Evolutionary conservation across 2,888 invertebrate genomes (phyloP), one percentile per base, ranked within the genome.

Genomic region (Sesia apiformis): DNA sequence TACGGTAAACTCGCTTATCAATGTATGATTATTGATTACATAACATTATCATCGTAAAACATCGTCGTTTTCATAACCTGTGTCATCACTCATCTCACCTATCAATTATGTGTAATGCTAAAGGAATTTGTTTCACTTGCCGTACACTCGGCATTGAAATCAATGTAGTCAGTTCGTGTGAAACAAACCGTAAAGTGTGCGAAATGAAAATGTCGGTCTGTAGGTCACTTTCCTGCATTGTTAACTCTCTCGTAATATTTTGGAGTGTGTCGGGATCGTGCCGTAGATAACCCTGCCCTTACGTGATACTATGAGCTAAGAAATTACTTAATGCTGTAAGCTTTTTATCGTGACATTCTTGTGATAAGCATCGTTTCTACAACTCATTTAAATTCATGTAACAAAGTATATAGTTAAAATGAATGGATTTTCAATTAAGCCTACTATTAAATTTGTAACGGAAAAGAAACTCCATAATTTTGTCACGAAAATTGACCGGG

Each of bases 101-200:
- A 81, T 81, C 71, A 81, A 82, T 84, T 82, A 81, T 72, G 70
- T 68, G 70, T 67, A 62, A 64, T 60, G 50, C 55, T 53, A 53
- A 66, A 64, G 74, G 74, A 74, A 81, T 81, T 77, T 72, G 72
- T 77, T 72, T 75, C 75, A 78, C 66, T 74, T 65, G 66, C 63
- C 63, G 70, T 72, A 67, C 70, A 74, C 72, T 64, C 74, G 74
- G 74, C 81, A 78, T 78, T 83, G 78, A 80, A 76, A 74, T 60
- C 60, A 60, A 68, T 69, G 67, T 69, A 64, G 66, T 66, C 63
- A 64, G 67, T 70, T 63, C 62, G 71, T 75, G 80, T 78, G 74
- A 77, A 83, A 68, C 76, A 72, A 76, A 76, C 69, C 81, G 76
- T 79, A 63, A 79, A 82, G 75, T 75, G 71, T 63, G 63, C 60